phyloP scores from a whole-genome alignment of 2,797 vertebrate genomes.

The Scolopax rusticola region DNA sequence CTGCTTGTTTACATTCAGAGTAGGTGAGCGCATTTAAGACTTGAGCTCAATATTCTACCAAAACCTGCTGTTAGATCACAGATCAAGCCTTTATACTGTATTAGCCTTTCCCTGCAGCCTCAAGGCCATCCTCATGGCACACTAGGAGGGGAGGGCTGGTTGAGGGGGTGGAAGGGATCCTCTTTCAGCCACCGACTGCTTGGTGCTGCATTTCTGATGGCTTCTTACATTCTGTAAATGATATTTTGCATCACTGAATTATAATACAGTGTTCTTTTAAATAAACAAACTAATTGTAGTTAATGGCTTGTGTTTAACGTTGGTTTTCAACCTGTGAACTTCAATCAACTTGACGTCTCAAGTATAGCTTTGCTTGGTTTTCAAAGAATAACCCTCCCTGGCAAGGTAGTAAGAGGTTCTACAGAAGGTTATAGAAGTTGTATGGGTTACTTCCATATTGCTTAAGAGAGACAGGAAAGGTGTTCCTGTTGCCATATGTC shows the following conservation, averaged over 20 bases:
- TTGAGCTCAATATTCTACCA: not conserved
- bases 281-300: not conserved
- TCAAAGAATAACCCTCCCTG: not conserved
- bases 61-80: rapidly evolving
- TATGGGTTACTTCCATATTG: not conserved
- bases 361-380: not conserved
- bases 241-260: not conserved
- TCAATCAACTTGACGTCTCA: not conserved
- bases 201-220: not conserved
- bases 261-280: not conserved
- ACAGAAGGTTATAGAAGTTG: not conserved
- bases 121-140: not conserved
- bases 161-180: not conserved
- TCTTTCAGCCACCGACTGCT: rapidly evolving
- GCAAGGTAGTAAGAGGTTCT: not conserved
- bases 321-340: not conserved
- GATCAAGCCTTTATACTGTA: not conserved
- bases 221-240: not conserved
- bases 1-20: not conserved
- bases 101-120: not conserved
- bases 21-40: not conserved
- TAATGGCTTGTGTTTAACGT: not conserved
- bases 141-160: not conserved
- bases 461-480: not conserved
- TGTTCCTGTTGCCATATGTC: not conserved